These are phyloP conservation scores for Felis chaus DNA, from an alignment of 2,113 vertebrate species.

Conservation along the genomic window DNA sequence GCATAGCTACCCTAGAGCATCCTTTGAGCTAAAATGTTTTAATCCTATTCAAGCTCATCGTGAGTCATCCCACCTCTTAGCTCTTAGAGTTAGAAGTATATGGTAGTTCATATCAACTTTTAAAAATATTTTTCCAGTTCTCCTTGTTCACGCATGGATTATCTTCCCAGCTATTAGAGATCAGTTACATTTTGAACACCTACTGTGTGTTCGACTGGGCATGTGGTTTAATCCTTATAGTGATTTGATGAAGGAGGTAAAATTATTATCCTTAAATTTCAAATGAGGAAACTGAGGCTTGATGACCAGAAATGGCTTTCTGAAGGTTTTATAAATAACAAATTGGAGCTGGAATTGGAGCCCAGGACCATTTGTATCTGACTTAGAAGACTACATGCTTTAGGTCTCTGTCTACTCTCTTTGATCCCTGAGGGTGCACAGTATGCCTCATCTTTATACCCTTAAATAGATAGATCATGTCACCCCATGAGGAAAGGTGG, in stretches of 20 bases:
- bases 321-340: background rate
- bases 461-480: background rate
- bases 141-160: background rate
- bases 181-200: background rate
- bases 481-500: background rate
- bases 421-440: background rate
- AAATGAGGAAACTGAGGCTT: background rate
- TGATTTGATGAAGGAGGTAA: background rate
- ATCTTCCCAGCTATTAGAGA: background rate
- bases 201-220: background rate
- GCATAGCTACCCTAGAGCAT: background rate
- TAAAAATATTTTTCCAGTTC: background rate
- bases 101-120: background rate
- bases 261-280: background rate
- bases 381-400: background rate
- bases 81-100: background rate
- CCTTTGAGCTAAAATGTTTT: background rate
- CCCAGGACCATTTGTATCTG: background rate
- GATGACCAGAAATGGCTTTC: background rate
- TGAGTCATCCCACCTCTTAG: background rate
- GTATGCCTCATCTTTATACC: background rate
- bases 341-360: background rate
- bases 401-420: background rate
- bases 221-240: background rate
- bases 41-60: background rate